Base-by-base conservation (phyloP, 2,888 invertebrate genomes). In the Isotomurus palustris region DNA sequence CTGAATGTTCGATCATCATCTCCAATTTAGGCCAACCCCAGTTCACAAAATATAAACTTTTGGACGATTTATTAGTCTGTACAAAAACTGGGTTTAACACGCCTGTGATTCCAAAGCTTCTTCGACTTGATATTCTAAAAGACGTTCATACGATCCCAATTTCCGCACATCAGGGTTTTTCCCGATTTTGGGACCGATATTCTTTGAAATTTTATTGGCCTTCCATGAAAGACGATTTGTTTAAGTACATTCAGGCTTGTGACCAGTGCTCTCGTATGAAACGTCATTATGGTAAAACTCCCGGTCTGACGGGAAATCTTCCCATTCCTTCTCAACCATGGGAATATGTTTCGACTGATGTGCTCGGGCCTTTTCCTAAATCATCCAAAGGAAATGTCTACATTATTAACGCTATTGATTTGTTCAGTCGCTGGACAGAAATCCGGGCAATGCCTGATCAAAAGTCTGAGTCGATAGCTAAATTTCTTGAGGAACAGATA, bases 391-490 rank as follows among this genome's bases (percentile, higher is more conserved):
- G 58, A 12, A 71, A 70, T 35, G 50, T 38, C 19, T 69, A 69
- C 28, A 59, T 71, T 28, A 19, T 71, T 5, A 58, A 62, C 4
- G 55, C 62, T 8, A 62, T 60, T 10, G 60, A 64, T 53, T 52
- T 62, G 29, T 62, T 70, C 4, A 62, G 67, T 3, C 60, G 64
- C 25, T 73, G 38, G 35, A 58, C 64, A 0, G 64, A 69, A 29
- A 60, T 66, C 1, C 55, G 58, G 14, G 66, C 72, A 2, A 36
- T 72, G 3, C 62, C 58, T 3, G 66, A 73, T 41, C 60, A 63
- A 10, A 67, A 41, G 22, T 58, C 74, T 1, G 58, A 58, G 12
- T 71, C 72, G 0, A 50, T 73, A 3, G 71, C 70, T 0, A 44
- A 55, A n/a, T 64, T 71, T 3, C 45, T 73, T 14, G 40, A 65